These are phyloP conservation scores for Marronus borbonicus DNA, from an alignment of 2,888 invertebrate genomes.

Conservation along the genomic window DNA sequence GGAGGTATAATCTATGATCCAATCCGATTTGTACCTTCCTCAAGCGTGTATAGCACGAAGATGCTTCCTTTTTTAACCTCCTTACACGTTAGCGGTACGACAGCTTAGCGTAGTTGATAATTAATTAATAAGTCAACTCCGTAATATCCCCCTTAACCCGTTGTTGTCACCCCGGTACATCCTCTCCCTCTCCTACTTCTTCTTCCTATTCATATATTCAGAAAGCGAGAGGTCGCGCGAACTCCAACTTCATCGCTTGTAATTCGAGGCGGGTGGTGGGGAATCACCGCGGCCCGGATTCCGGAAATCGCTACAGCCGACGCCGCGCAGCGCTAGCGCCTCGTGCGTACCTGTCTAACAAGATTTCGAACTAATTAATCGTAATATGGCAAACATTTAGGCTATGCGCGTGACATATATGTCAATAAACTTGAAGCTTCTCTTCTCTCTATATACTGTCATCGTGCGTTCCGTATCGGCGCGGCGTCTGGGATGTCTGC, in stretches of 20 bases:
- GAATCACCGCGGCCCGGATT: conserved; percentile 4
- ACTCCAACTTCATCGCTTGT: conserved; percentile 14
- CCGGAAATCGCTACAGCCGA: conserved; percentile 33
- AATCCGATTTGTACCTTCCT: too few species aligned
- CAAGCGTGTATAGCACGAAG: too few species aligned
- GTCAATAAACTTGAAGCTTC: conserved; percentile 19
- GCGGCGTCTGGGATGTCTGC: background rate
- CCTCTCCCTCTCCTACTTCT: background rate
- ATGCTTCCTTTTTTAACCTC: too few species aligned
- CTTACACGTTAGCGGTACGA: background rate
- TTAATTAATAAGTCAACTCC: conserved; percentile 18
- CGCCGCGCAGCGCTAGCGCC: background rate
- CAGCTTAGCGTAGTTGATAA: conserved; percentile 3
- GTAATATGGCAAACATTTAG: conserved; percentile 41
- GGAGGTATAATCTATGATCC: too few species aligned
- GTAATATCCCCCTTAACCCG: background rate
- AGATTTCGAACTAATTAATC: conserved; percentile 39
- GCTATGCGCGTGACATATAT: conserved; percentile 26
- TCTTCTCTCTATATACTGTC: too few species aligned
- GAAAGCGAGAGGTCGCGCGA: background rate
- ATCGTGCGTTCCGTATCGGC: background rate
- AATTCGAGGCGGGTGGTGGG: background rate
- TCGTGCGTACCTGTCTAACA: conserved; percentile 23
- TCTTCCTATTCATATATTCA: too few species aligned
- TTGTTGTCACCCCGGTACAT: background rate